Percentiles rank a stretch among this genome's conserved stretches.
phyloP scores from a whole-genome alignment of 2,113 vertebrate genomes.

The Ctenomys sociabilis region DNA sequence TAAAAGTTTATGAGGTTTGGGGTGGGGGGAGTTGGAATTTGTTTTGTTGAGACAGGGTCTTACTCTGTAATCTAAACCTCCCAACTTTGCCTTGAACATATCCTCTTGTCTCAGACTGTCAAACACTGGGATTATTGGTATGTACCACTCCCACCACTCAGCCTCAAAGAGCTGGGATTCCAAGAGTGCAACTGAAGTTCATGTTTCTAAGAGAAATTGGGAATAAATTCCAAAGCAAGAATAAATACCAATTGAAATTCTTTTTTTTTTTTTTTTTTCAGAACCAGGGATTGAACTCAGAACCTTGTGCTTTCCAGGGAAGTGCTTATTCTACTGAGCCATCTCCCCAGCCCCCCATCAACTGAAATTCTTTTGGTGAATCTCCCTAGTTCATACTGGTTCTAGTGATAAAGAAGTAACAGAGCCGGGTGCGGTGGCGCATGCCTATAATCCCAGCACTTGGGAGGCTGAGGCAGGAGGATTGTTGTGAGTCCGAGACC shows the following conservation, averaged over 20 bases:
- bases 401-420: background rate
- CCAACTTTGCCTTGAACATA: background rate
- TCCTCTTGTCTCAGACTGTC: background rate
- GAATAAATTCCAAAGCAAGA: conserved; percentile 30
- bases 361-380: background rate
- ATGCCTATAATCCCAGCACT: too few species aligned
- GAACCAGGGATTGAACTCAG: too few species aligned
- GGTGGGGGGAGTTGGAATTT: background rate
- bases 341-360: too few species aligned
- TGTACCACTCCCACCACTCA: background rate
- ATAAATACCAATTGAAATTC: background rate
- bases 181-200: background rate
- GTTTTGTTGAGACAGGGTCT: background rate
- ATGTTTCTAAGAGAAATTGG: conserved; percentile 29
- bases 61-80: background rate
- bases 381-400: background rate
- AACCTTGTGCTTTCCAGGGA: too few species aligned
- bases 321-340: too few species aligned
- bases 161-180: background rate
- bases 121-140: background rate
- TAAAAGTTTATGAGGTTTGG: background rate
- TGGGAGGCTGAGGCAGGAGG: too few species aligned
- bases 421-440: too few species aligned
- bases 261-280: too few species aligned
- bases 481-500: too few species aligned